Base-by-base conservation (phyloP, 2,888 invertebrate species). In the Synergus gifuensis region DNA sequence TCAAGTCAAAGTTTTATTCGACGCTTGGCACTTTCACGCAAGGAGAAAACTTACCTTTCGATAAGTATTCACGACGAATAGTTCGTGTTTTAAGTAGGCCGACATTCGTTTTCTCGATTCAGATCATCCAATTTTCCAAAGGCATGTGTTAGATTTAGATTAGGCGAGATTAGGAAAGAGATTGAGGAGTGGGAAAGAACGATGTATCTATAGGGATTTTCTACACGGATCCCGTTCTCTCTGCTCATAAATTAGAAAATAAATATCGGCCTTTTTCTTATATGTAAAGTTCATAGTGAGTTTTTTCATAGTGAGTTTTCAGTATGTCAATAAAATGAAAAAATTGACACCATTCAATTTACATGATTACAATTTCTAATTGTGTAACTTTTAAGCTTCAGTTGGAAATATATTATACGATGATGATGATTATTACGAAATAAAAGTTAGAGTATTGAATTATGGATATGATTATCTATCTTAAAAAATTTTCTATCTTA, bases 61-160 rank as follows among this genome's bases (percentile, higher is more conserved):
- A 88, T 88, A 88, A 86, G 88, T 88, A 88, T 87, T 89, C 89
- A 87, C 86, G 86, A 83, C 85, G 88, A 86, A 88, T 88, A 88
- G 86, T 87, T 87, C 81, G 82, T 81, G 81, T 79, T 83, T 83
- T 76, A 89, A 89, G 88, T 89, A 85, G 89, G 86, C 80, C 87
- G 80, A 58, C 54, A 73, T 73, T 54, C 36, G 49, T 54, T 73
- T 73, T 73, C 54, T 73, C n/a, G n/a, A 54, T 73, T 73, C 28
- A 40, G 54, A 73, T 73, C 54, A 54, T 73, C 54, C 28, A 73
- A 49, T 73, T 73, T 73, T 73, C 73, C 67, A 44, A 18, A 22
- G 22, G 4, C 22, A 42, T 66, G 66, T 42, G 18, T 42, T 66
- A 40, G 40, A 40, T 42, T 66, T 66, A 11, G 36, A 28, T 62